A percentile compares a stretch with the other conserved stretches of the same genome.
Evolutionary conservation across 2,888 invertebrate genomes (phyloP).

Genomic region (Amphipoea oculea): DNA sequence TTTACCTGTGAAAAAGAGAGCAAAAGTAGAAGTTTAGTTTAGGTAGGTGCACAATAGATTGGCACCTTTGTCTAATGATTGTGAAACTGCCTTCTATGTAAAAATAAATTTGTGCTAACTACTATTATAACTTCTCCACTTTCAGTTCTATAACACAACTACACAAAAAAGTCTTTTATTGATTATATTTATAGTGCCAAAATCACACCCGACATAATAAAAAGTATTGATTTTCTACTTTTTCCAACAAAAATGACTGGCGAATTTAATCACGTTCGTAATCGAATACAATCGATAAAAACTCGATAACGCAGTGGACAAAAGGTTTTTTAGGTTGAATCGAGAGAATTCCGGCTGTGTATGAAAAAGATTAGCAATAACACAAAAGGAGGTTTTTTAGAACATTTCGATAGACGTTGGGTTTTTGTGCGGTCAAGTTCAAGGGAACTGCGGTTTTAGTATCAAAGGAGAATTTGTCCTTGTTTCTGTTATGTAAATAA

Average conservation of each 20-base stretch:
- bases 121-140: conserved; percentile 24
- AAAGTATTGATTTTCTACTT: conserved; percentile 3
- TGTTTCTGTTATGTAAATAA: conserved; percentile 17
- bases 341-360: conserved; percentile 70
- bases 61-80: conserved; percentile 24
- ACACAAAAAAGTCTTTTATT: not conserved
- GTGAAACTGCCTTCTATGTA: conserved; percentile 51
- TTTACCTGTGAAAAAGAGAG: not conserved
- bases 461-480: conserved; percentile 36
- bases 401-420: conserved; percentile 58
- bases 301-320: conserved; percentile 60
- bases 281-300: conserved; percentile 61
- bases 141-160: not conserved
- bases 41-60: conserved; percentile 5
- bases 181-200: conserved; percentile 25
- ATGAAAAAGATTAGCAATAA: conserved; percentile 73
- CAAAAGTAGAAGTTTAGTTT: not conserved
- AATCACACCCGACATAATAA: conserved; percentile 10
- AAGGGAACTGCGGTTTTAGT: conserved; percentile 57
- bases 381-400: conserved; percentile 64
- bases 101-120: conserved; percentile 33
- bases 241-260: conserved; percentile 47
- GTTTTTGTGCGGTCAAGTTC: conserved; percentile 68
- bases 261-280: conserved; percentile 46
- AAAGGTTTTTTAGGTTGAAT: conserved; percentile 69